Conservation (phyloP, 2,888 invertebrate species). For the Cephonodes hylas region DNA sequence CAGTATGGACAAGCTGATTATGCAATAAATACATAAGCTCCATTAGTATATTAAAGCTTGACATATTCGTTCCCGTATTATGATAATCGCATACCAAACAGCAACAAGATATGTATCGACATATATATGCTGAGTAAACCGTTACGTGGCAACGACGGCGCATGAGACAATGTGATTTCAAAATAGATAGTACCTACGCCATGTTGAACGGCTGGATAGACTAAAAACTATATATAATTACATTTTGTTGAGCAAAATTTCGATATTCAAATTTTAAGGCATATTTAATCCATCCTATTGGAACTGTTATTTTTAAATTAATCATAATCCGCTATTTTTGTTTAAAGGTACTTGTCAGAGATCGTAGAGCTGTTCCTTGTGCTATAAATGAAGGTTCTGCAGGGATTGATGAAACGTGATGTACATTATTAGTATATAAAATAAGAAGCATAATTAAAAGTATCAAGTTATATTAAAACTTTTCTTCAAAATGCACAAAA, state of each 20-base stretch:
- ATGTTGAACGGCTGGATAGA: neutral
- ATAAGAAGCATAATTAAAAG: too few relatives aligned
- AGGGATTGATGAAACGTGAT: too few relatives aligned
- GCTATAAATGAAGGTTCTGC: too few relatives aligned
- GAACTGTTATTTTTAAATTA: neutral
- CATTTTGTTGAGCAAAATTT: neutral
- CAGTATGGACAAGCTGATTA: too few relatives aligned
- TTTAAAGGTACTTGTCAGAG: too few relatives aligned
- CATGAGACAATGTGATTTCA: constrained; percentile 39
- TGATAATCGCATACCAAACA: constrained; percentile 18
- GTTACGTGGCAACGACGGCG: constrained; percentile 28
- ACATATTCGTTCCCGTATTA: neutral
- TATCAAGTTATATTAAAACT: too few relatives aligned
- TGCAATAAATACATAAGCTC: neutral
- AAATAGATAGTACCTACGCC: constrained; percentile 24
- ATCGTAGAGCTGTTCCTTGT: too few relatives aligned
- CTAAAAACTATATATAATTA: neutral
- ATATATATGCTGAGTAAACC: constrained; percentile 19
- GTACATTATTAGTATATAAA: too few relatives aligned
- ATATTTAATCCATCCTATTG: neutral
- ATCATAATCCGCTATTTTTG: too few relatives aligned
- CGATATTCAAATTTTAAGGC: neutral
- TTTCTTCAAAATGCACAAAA: too few relatives aligned
- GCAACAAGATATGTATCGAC: constrained; percentile 15
- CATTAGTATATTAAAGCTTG: constrained; percentile 3